These are phyloP conservation scores for Spisula solida DNA, from an alignment of 2,888 invertebrate species.

Conservation along the genomic window DNA sequence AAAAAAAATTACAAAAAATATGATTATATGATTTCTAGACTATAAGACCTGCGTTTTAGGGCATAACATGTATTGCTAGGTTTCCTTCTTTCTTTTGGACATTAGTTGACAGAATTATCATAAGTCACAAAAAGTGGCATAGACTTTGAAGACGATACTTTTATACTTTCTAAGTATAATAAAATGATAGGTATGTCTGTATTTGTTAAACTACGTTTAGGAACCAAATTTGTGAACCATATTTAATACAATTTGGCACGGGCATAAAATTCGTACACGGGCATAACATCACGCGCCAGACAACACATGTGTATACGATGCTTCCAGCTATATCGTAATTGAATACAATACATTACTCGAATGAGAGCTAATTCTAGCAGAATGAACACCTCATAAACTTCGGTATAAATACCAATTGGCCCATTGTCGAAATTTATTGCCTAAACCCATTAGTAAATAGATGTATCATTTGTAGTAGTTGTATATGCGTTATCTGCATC, in stretches of 20 bases:
- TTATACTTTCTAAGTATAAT: too few relatives aligned
- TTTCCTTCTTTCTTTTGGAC: too few relatives aligned
- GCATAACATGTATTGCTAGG: too few relatives aligned
- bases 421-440: constrained; percentile 12
- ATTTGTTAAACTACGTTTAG: background rate
- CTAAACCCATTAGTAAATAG: background rate
- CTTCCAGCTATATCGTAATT: background rate
- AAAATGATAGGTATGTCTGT: too few relatives aligned
- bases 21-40: too few relatives aligned
- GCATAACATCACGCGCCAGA: background rate
- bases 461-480: background rate
- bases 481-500: background rate
- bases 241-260: background rate
- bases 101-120: too few relatives aligned
- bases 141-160: too few relatives aligned
- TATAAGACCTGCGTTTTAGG: too few relatives aligned
- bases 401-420: background rate
- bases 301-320: background rate
- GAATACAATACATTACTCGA: background rate
- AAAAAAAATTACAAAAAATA: too few relatives aligned
- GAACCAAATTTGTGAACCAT: background rate
- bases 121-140: too few relatives aligned
- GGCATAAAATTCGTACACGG: background rate
- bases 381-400: background rate
- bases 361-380: background rate